These are phyloP conservation scores for Eublepharis macularius DNA, from an alignment of 2,113 vertebrate species.

Conservation along the genomic window DNA sequence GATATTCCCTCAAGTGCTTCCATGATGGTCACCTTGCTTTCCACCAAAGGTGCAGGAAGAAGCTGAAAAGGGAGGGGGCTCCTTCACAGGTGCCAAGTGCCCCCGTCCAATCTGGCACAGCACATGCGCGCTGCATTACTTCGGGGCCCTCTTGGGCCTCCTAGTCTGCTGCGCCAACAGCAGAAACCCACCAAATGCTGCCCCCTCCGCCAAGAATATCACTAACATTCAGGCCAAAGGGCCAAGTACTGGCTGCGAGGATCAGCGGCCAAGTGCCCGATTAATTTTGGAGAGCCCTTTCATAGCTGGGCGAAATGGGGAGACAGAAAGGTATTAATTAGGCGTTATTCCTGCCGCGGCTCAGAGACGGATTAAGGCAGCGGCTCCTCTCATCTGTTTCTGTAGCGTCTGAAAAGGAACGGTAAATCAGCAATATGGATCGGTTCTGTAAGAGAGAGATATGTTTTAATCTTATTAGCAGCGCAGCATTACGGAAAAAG, in stretches of 20 bases:
- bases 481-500: background rate
- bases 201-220: accelerated
- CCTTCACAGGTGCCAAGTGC: no score
- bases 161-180: no score
- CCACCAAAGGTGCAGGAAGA: no score
- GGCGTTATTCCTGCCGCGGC: slow-evolving; percentile 49
- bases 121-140: no score
- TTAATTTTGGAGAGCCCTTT: slow-evolving; percentile 28
- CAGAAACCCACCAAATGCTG: accelerated
- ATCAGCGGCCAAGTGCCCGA: slow-evolving; percentile 10
- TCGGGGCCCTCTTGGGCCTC: background rate
- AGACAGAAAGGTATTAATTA: slow-evolving; percentile 72
- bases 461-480: slow-evolving; percentile 75
- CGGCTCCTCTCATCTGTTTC: slow-evolving; percentile 36
- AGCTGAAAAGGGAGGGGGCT: no score
- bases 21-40: no score
- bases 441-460: slow-evolving; percentile 63
- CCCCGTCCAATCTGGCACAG: no score
- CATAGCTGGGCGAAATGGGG: slow-evolving; percentile 29
- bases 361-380: slow-evolving; percentile 69
- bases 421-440: slow-evolving; percentile 70
- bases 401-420: slow-evolving; percentile 1
- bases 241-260: accelerated
- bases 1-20: no score
- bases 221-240: background rate